Evolutionary conservation across 2,888 invertebrate genomes (phyloP).

Genomic region (Hemistola chrysoprasaria): DNA sequence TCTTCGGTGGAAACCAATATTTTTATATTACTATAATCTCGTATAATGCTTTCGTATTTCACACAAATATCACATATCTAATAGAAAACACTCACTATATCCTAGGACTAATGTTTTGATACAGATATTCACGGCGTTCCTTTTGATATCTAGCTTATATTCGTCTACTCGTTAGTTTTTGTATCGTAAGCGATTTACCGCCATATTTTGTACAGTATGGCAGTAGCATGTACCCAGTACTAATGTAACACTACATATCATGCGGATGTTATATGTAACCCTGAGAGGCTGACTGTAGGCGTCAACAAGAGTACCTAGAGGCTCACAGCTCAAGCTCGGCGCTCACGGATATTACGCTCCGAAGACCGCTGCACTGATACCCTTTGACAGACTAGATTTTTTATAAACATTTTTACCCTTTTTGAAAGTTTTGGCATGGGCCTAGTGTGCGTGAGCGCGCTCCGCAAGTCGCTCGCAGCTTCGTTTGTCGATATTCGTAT

Average conservation of each 20-base stretch:
- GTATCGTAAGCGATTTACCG: conserved; percentile 65
- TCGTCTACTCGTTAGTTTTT: conserved; percentile 61
- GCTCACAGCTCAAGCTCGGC: conserved; percentile 52
- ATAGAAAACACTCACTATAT: conserved; percentile 61
- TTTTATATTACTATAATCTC: conserved; percentile 68
- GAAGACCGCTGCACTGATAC: conserved; percentile 42
- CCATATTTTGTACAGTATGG: conserved; percentile 74
- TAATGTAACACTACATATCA: conserved; percentile 78
- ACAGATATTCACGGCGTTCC: conserved; percentile 76
- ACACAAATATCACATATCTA: conserved; percentile 78
- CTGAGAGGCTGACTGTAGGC: conserved; percentile 66
- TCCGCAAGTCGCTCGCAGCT: too few species aligned
- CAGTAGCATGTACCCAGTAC: conserved; percentile 74
- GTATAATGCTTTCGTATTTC: conserved; percentile 63
- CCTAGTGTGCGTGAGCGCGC: conserved; percentile 56
- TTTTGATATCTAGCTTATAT: conserved; percentile 72
- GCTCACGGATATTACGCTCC: conserved; percentile 40
- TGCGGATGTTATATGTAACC: conserved; percentile 65
- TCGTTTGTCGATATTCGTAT: too few species aligned
- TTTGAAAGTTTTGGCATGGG: conserved; percentile 64
- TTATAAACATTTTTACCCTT: conserved; percentile 70
- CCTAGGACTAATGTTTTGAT: conserved; percentile 76
- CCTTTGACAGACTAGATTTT: conserved; percentile 60
- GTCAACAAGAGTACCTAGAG: conserved; percentile 35
- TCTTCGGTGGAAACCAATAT: conserved; percentile 61